phyloP scores from a whole-genome alignment of 2,113 vertebrate genomes.

The Odontesthes bonariensis region DNA sequence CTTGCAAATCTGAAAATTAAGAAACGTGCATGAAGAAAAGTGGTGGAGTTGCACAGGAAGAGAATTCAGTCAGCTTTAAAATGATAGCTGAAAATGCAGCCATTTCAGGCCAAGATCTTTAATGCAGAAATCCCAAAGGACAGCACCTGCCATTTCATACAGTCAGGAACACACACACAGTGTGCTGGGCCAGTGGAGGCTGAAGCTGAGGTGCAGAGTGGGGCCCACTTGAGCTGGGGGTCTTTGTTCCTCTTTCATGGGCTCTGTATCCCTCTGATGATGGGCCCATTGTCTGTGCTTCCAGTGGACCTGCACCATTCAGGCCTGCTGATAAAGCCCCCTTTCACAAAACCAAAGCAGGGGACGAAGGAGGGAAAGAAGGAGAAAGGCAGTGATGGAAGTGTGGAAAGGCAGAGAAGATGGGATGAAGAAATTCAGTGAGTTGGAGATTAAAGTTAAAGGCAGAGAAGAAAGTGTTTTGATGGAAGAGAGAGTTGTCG shows the following conservation, averaged over 20 bases:
- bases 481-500: conserved; percentile 24
- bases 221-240: conserved; percentile 69
- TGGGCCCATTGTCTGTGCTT: conserved; percentile 75
- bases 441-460: conserved; percentile 45
- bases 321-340: conserved; percentile 74
- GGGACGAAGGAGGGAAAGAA: conserved; percentile 50
- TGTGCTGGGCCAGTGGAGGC: conserved; percentile 52
- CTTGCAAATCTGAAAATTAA: not conserved
- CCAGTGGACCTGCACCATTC: conserved; percentile 78
- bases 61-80: conserved; percentile 52
- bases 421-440: conserved; percentile 25
- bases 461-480: conserved; percentile 31
- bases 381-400: conserved; percentile 58
- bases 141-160: conserved; percentile 71
- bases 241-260: conserved; percentile 78
- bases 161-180: conserved; percentile 47
- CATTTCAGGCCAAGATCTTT: conserved; percentile 33
- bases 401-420: conserved; percentile 67
- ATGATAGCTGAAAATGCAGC: conserved; percentile 51
- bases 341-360: conserved; percentile 69
- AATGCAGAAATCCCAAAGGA: conserved; percentile 61
- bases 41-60: conserved; percentile 13
- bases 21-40: not conserved
- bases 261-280: conserved; percentile 79
- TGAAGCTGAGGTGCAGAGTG: conserved; percentile 66